Percentiles rank a stretch among this genome's conserved stretches.
Evolutionary conservation across 2,797 vertebrate genomes (phyloP).

Genomic region (Lacerta bilineata): DNA sequence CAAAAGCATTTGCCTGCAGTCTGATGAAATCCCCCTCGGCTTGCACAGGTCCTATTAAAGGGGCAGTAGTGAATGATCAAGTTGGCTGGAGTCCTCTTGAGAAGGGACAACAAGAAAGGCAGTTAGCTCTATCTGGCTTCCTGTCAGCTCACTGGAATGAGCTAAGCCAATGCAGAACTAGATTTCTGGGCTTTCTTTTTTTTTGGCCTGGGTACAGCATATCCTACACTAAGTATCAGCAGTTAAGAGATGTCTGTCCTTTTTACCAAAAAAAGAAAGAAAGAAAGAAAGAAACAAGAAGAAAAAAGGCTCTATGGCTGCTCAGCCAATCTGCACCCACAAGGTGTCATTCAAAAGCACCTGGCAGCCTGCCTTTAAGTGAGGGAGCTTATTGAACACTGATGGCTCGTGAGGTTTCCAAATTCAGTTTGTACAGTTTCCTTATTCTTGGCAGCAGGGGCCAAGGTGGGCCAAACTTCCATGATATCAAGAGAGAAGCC

Average conservation of each 20-base stretch:
- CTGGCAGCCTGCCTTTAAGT: neutral
- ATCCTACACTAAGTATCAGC: conserved; percentile 63
- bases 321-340: conserved; percentile 15
- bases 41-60: conserved; percentile 26
- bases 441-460: neutral
- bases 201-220: conserved; percentile 50
- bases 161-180: conserved; percentile 46
- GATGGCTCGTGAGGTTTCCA: neutral
- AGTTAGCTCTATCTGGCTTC: conserved; percentile 59
- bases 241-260: conserved; percentile 38
- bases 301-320: neutral
- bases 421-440: neutral
- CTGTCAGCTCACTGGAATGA: conserved; percentile 51
- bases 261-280: neutral
- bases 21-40: conserved; percentile 48
- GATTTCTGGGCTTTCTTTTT: conserved; percentile 51
- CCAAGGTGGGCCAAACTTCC: neutral
- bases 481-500: neutral
- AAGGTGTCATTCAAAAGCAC: conserved; percentile 15
- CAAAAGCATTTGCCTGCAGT: conserved; percentile 36
- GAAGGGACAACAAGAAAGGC: conserved; percentile 60
- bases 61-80: conserved; percentile 48
- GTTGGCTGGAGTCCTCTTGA: conserved; percentile 45
- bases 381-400: neutral
- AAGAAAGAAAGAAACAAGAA: neutral